phyloP scores from a whole-genome alignment of 2,888 invertebrate genomes.

The Amphipoea lucens region DNA sequence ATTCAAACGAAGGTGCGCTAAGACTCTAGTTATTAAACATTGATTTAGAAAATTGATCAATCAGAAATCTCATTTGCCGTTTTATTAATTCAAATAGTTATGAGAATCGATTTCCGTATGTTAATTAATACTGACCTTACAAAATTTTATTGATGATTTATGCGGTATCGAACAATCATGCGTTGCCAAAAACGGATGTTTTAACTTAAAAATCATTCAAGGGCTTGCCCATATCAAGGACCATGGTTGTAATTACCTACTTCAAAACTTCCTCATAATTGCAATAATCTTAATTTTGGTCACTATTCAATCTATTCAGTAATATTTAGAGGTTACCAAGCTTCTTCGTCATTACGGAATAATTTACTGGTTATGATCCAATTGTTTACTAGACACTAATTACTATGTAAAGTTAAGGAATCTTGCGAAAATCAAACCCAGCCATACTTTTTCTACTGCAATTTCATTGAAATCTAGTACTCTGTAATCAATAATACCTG shows the following conservation, averaged over 20 bases:
- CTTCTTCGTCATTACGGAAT: not conserved
- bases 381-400: not conserved
- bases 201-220: slow-evolving; percentile 49
- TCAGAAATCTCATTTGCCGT: slow-evolving; percentile 65
- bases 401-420: not conserved
- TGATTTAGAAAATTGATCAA: slow-evolving; percentile 67
- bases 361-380: not conserved
- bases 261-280: slow-evolving; percentile 34
- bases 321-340: slow-evolving; percentile 12
- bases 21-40: slow-evolving; percentile 51
- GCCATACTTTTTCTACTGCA: not conserved
- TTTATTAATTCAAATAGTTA: slow-evolving; percentile 64
- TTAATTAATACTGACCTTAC: slow-evolving; percentile 65
- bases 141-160: slow-evolving; percentile 55
- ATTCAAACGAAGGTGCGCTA: slow-evolving; percentile 14
- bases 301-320: slow-evolving; percentile 19
- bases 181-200: slow-evolving; percentile 58
- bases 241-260: slow-evolving; percentile 31
- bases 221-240: slow-evolving; percentile 50
- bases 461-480: slow-evolving; percentile 6
- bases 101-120: slow-evolving; percentile 63
- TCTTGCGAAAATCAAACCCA: not conserved
- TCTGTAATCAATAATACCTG: not conserved
- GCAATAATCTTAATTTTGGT: slow-evolving; percentile 22
- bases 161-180: slow-evolving; percentile 37